These are phyloP conservation scores for Gastracanthus pulcherrimus DNA, from an alignment of 2,888 invertebrate species.

Conservation along the genomic window DNA sequence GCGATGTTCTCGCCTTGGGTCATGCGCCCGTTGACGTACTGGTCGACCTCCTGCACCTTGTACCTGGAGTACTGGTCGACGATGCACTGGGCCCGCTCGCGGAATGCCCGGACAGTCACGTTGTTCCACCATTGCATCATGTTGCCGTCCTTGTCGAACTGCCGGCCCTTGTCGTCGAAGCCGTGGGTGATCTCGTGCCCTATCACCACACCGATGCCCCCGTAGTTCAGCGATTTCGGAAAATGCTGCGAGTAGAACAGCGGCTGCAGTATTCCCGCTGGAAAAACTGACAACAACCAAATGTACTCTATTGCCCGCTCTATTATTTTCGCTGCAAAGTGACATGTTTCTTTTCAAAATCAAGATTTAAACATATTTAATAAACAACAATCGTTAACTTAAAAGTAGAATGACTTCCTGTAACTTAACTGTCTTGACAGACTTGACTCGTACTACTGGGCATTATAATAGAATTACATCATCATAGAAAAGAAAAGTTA, in stretches of 20 bases:
- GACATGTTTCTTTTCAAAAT: too few species aligned
- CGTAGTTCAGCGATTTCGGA: conserved; percentile 90
- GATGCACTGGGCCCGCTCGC: conserved; percentile 89
- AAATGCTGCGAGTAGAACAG: conserved; percentile 91
- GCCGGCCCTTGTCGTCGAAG: conserved; percentile 90
- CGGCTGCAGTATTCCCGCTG: conserved; percentile 91
- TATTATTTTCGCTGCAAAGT: too few species aligned
- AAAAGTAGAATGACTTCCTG: too few species aligned
- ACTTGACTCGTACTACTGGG: too few species aligned
- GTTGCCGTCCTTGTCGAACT: conserved; percentile 94
- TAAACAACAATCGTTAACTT: too few species aligned
- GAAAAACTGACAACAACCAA: conserved; percentile 85
- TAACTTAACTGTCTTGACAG: too few species aligned
- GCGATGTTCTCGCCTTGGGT: conserved; percentile 95
- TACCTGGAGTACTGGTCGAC: conserved; percentile 93
- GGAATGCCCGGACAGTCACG: conserved; percentile 88
- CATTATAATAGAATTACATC: too few species aligned
- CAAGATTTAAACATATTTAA: too few species aligned
- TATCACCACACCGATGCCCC: conserved; percentile 91
- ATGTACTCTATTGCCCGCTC: too few species aligned
- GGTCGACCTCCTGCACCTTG: conserved; percentile 87
- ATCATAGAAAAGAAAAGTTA: too few species aligned
- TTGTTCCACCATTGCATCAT: conserved; percentile 96
- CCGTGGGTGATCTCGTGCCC: conserved; percentile 93
- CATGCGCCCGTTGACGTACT: conserved; percentile 85